These are phyloP conservation scores for Drosophila lini DNA, from an alignment of 1,140 invertebrate species.

Conservation along the genomic window DNA sequence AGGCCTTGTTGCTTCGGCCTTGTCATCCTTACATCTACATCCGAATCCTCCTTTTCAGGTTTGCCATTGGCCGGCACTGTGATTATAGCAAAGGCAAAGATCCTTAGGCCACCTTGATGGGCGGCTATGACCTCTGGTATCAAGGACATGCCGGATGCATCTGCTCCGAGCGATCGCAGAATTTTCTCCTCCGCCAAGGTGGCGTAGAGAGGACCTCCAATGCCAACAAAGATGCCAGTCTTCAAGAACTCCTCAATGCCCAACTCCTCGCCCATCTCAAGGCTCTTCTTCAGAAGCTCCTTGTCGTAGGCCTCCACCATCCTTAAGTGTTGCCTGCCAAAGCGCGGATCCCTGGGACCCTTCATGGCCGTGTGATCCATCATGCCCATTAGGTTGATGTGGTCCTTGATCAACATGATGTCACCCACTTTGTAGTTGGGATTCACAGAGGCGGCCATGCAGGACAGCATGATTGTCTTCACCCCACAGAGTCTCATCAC, in stretches of 20 bases:
- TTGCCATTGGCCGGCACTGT: conserved; percentile 90
- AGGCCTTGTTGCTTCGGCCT: conserved; percentile 85
- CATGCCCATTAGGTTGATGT: conserved; percentile 94
- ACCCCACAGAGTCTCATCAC: conserved; percentile 98
- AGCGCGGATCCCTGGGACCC: conserved; percentile 96
- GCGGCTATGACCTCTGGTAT: conserved; percentile 86
- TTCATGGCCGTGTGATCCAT: conserved; percentile 94
- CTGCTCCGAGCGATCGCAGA: conserved; percentile 91
- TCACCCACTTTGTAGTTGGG: conserved; percentile 93
- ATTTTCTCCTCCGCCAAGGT: conserved; percentile 92
- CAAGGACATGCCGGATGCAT: conserved; percentile 97
- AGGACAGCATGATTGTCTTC: conserved; percentile 93
- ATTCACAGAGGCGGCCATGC: conserved; percentile 96
- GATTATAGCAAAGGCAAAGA: conserved; percentile 95
- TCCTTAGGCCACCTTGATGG: conserved; percentile 93
- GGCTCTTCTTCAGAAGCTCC: conserved; percentile 88
- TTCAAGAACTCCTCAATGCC: conserved; percentile 89
- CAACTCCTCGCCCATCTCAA: conserved; percentile 89
- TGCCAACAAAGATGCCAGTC: conserved; percentile 95
- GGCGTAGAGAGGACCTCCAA: conserved; percentile 96
- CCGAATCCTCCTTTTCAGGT: conserved; percentile 89
- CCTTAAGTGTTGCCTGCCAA: conserved; percentile 94
- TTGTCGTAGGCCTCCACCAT: conserved; percentile 94
- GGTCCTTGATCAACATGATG: conserved; percentile 98
- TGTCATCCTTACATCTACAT: conserved; percentile 84